Base-by-base conservation (phyloP, 2,113 vertebrate species). In the Puntigrus tetrazona region DNA sequence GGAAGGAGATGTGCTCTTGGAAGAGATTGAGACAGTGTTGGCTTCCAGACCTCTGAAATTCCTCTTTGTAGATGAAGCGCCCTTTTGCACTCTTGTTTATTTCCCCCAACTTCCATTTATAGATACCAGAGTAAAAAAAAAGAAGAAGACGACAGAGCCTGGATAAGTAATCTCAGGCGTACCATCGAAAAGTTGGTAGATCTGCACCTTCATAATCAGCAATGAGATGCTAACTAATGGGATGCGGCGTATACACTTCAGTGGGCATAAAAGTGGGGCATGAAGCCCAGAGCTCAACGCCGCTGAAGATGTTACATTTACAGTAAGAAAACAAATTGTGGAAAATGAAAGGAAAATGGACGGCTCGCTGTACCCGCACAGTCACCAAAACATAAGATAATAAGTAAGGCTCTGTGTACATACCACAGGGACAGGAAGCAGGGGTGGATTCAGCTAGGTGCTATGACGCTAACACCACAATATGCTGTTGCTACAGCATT, bases 1-100 rank as follows among this genome's bases (percentile, higher is more conserved):
- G 93, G 94, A 95, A 94, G 92, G 92, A 95, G 93, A 94, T 94
- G 93, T 93, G 93, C 94, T 95, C 93, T 94, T 94, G 93, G 93
- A 94, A 92, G 90, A 93, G 92, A 94, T 91, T 91, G 92, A 94
- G 93, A 92, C 86, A 88, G 92, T 91, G 91, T 91, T 92, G 88
- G 92, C 91, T 90, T 89, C 87, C 90, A 91, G 94, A 93, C 93
- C 93, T 92, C 90, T 92, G 90, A 94, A 94, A 94, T 94, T 94
- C 94, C 91, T 94, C 92, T 91, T 90, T 90, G 92, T 92, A 93
- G 92, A 94, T 94, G 93, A 92, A 92, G 93, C 91, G 93, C 90
- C 93, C 92, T 94, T 93, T 92, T 79, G 89, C 90, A 90, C 92
- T 87, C 90, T 82, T 86, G 90, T 92, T 93, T 93, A 92, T 92